Conservation (phyloP, 1,140 invertebrate genomes). For the Diachasmimorpha longicaudata region DNA sequence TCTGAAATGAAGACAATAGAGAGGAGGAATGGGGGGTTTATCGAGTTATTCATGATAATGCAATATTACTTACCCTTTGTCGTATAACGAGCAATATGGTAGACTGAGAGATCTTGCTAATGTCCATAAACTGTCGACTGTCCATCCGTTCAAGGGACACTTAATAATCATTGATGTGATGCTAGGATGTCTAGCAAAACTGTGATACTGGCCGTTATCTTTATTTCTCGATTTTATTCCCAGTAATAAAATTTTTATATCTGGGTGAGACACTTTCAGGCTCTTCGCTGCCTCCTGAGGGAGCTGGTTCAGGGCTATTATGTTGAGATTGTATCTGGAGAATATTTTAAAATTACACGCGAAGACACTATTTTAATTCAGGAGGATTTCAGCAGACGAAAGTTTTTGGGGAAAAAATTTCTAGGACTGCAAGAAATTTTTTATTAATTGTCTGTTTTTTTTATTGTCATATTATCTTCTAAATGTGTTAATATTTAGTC, state of each 20-base stretch:
- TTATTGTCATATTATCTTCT: too few relatives aligned
- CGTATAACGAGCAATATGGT: conserved; percentile 22
- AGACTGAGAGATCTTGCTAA: conserved; percentile 35
- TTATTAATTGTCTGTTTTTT: too few relatives aligned
- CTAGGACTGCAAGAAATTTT: too few relatives aligned
- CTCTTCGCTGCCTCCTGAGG: conserved; percentile 12
- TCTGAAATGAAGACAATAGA: neutral
- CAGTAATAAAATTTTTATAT: conserved; percentile 40
- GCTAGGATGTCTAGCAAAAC: neutral
- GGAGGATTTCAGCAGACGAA: too few relatives aligned
- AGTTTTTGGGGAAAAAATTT: too few relatives aligned
- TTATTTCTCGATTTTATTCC: conserved; percentile 26
- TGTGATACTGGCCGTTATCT: neutral
- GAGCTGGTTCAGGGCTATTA: conserved; percentile 16
- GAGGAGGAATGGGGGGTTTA: neutral
- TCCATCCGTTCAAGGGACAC: conserved; percentile 38
- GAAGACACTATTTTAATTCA: too few relatives aligned
- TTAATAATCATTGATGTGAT: conserved; percentile 15
- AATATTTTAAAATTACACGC: too few relatives aligned
- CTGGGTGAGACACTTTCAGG: conserved; percentile 27
- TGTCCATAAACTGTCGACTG: conserved; percentile 28
- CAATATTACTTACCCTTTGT: conserved; percentile 15
- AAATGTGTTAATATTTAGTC: too few relatives aligned
- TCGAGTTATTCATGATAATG: conserved; percentile 9
- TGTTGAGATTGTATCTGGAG: conserved; percentile 39